A percentile compares a stretch with the other conserved stretches of the same genome.
phyloP scores from a whole-genome alignment of 23 tunicate genomes.

The Diplosoma virens region DNA sequence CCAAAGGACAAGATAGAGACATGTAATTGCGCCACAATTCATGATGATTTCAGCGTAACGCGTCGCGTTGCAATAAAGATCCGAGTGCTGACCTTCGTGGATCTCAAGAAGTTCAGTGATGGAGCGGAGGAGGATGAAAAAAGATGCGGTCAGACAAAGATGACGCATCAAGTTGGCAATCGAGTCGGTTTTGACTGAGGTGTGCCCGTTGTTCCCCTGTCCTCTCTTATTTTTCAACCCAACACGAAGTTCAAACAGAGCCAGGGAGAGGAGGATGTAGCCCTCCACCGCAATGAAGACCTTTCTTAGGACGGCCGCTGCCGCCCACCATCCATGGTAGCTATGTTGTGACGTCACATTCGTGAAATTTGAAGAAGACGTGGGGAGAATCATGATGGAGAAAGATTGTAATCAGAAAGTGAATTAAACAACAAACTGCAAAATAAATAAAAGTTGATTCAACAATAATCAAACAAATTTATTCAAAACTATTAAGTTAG shows the following conservation, averaged over 20 bases:
- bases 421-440: no score
- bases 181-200: neutral
- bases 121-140: slow-evolving; percentile 22
- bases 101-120: slow-evolving; percentile 50
- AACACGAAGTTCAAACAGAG: neutral
- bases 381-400: no score
- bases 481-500: no score
- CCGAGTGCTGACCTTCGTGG: slow-evolving; percentile 18
- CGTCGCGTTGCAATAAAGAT: slow-evolving; percentile 23
- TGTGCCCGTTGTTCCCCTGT: neutral
- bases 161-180: slow-evolving; percentile 48
- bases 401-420: no score
- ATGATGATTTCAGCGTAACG: slow-evolving; percentile 35
- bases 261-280: neutral
- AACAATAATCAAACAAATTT: no score
- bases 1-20: slow-evolving; percentile 71
- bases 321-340: neutral
- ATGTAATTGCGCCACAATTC: slow-evolving; percentile 35
- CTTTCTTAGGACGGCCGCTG: neutral
- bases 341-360: slow-evolving; percentile 10
- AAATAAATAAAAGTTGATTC: no score
- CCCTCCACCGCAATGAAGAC: neutral
- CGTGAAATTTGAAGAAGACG: no score
- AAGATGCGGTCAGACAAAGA: slow-evolving; percentile 42
- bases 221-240: neutral